Evolutionary conservation across 1,140 invertebrate genomes (phyloP).

Genomic region (Sycophaga agraensis): DNA sequence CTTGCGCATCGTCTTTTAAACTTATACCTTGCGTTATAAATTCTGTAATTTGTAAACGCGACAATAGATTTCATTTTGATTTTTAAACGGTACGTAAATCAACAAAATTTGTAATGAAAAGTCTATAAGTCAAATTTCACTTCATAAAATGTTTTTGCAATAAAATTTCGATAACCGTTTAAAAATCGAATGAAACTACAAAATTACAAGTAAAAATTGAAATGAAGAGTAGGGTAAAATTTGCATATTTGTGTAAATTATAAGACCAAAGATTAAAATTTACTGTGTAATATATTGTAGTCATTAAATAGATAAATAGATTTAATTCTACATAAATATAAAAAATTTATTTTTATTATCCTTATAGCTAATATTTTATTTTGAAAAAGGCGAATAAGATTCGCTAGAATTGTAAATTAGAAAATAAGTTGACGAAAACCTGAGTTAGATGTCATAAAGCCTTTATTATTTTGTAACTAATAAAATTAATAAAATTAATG

Average conservation of each 20-base stretch:
- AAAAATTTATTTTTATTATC: background rate
- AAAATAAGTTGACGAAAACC: background rate
- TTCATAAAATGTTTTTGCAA: background rate
- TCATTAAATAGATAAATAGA: constrained; percentile 31
- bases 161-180: constrained; percentile 17
- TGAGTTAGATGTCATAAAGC: constrained; percentile 26
- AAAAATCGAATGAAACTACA: constrained; percentile 19
- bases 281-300: constrained; percentile 33
- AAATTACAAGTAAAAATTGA: constrained; percentile 11
- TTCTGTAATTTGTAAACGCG: constrained; percentile 21
- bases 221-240: constrained; percentile 20
- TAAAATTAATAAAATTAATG: constrained; percentile 29
- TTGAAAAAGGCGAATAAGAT: background rate
- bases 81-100: constrained; percentile 20
- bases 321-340: constrained; percentile 26
- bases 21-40: constrained; percentile 17
- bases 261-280: constrained; percentile 33
- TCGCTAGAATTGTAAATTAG: background rate
- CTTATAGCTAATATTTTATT: background rate
- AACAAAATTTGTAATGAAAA: background rate
- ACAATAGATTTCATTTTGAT: constrained; percentile 19
- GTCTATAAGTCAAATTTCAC: too few relatives aligned
- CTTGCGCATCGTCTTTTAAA: constrained; percentile 5
- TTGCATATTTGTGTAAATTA: constrained; percentile 32
- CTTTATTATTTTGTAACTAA: constrained; percentile 28